These are phyloP conservation scores for Drosophila jambulina DNA, from an alignment of 1,140 invertebrate species.

Conservation along the genomic window DNA sequence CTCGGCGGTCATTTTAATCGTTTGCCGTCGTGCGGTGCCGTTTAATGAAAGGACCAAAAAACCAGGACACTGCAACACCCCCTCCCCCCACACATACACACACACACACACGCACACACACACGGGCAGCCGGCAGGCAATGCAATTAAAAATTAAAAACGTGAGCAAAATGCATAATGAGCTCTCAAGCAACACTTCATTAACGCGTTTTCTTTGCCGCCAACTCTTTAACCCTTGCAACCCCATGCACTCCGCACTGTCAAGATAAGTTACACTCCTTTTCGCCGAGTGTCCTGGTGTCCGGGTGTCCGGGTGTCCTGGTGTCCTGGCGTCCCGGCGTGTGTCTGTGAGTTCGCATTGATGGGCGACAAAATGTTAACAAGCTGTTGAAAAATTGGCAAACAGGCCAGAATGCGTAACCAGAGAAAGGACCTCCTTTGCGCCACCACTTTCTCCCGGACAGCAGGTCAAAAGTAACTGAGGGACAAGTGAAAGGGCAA, in stretches of 20 bases:
- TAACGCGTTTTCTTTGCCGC: slow-evolving; percentile 69
- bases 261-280: slow-evolving; percentile 45
- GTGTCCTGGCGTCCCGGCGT: not conserved
- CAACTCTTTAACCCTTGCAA: not conserved
- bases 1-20: slow-evolving; percentile 82
- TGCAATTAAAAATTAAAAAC: slow-evolving; percentile 81
- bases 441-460: not conserved
- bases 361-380: slow-evolving; percentile 81
- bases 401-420: slow-evolving; percentile 64
- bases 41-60: slow-evolving; percentile 72
- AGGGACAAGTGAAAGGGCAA: not conserved
- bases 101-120: slow-evolving; percentile 2
- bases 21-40: slow-evolving; percentile 63
- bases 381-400: slow-evolving; percentile 80
- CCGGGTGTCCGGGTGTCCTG: not conserved
- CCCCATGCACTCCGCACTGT: slow-evolving; percentile 15
- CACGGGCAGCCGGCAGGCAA: slow-evolving; percentile 35
- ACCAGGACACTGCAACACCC: slow-evolving; percentile 33
- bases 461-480: slow-evolving; percentile 1
- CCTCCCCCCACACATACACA: too few species aligned
- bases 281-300: slow-evolving; percentile 3
- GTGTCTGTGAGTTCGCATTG: slow-evolving; percentile 41
- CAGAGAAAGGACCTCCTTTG: slow-evolving; percentile 47
- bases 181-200: slow-evolving; percentile 79
- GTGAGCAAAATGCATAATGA: slow-evolving; percentile 82